Evolutionary conservation across 2,797 vertebrate species (phyloP).

Genomic region (Anguilla megastoma): DNA sequence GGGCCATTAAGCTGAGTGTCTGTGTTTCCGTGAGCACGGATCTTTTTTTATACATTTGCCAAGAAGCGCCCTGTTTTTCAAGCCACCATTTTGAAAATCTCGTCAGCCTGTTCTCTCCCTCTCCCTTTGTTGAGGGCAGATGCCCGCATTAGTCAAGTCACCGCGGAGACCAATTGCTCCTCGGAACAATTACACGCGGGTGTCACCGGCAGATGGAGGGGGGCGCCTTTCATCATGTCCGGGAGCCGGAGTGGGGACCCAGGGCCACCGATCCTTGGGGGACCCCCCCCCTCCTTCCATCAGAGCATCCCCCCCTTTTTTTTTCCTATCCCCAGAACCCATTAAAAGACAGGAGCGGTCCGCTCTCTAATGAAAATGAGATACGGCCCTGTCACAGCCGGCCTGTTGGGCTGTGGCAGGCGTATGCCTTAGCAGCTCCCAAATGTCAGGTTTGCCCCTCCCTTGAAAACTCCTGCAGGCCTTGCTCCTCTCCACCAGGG

Average conservation of each 20-base stretch:
- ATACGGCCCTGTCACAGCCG: constrained; percentile 12
- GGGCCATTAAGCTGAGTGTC: neutral
- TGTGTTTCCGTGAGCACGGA: neutral
- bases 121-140: constrained; percentile 5
- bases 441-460: constrained; percentile 23
- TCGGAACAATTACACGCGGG: constrained; percentile 59
- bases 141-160: constrained; percentile 14
- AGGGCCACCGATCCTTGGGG: neutral
- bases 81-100: neutral
- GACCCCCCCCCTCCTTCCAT: neutral
- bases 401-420: constrained; percentile 11
- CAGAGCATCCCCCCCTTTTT: neutral
- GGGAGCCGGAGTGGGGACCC: neutral
- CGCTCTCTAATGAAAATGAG: constrained; percentile 33
- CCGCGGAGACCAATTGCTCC: constrained; percentile 38
- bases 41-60: neutral
- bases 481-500: neutral
- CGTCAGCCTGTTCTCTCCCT: neutral
- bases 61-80: neutral
- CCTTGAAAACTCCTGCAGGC: neutral
- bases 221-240: constrained; percentile 40
- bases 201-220: constrained; percentile 47
- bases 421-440: constrained; percentile 25
- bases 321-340: constrained; percentile 3
- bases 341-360: constrained; percentile 21